Conservation (phyloP, 2,113 vertebrate species). For the Ailuropoda melanoleuca region DNA sequence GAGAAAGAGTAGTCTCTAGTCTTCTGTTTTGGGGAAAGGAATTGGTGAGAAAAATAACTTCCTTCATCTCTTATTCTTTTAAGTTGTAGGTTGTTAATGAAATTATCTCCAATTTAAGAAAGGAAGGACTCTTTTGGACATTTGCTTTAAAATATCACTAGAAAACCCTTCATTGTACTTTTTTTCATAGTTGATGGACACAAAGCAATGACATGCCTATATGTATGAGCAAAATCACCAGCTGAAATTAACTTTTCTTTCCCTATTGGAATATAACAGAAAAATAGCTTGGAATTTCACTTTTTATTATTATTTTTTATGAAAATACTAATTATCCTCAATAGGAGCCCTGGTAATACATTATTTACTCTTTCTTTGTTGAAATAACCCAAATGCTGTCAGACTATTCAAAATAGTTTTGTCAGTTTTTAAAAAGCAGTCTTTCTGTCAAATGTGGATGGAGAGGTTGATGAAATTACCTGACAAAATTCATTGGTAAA, state of each 20-base stretch:
- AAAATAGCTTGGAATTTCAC: slow-evolving; percentile 32
- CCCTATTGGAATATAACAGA: neutral
- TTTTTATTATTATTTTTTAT: neutral
- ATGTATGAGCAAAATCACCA: neutral
- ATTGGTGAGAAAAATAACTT: neutral
- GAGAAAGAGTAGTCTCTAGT: neutral
- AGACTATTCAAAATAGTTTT: slow-evolving; percentile 55
- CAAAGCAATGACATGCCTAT: neutral
- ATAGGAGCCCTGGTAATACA: neutral
- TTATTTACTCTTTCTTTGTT: slow-evolving; percentile 53
- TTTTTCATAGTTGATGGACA: neutral
- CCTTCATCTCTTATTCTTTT: neutral
- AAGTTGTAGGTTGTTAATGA: neutral
- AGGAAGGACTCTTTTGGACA: neutral
- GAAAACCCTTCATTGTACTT: neutral
- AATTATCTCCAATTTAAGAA: neutral
- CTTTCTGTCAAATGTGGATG: slow-evolving; percentile 19
- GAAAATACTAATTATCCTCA: slow-evolving; percentile 58
- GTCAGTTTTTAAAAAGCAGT: slow-evolving; percentile 22
- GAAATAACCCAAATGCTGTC: slow-evolving; percentile 22
- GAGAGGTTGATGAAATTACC: slow-evolving; percentile 14
- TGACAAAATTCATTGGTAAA: slow-evolving; percentile 45
- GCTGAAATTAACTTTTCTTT: neutral
- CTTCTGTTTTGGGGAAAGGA: neutral
- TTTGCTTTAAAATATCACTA: slow-evolving; percentile 1